Conservation (phyloP, 2,113 vertebrate species). For the Mirounga angustirostris region DNA sequence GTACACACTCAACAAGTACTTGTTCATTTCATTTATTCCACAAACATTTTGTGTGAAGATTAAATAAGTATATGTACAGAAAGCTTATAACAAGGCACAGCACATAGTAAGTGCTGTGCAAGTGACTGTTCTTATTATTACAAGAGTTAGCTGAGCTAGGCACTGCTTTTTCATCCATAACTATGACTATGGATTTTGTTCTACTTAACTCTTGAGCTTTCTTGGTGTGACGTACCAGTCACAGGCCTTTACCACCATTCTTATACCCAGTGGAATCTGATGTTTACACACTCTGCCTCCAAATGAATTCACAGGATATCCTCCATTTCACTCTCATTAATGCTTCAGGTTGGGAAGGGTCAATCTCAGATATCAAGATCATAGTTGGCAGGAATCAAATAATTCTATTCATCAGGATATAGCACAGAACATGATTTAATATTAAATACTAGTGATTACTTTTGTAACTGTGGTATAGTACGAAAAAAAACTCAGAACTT, state of each 20-base stretch:
- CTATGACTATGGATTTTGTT: not conserved
- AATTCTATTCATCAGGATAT: conserved; percentile 3
- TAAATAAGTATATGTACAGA: not conserved
- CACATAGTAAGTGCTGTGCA: not conserved
- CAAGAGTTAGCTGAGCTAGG: not conserved
- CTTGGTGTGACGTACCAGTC: not conserved
- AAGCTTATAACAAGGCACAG: not conserved
- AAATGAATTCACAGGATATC: not conserved
- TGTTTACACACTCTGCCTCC: not conserved
- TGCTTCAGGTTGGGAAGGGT: not conserved
- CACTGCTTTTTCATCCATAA: not conserved
- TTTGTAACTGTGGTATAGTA: not conserved
- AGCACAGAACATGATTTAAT: conserved; percentile 5
- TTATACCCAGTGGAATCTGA: not conserved
- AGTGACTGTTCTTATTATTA: not conserved
- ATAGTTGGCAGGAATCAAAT: not conserved
- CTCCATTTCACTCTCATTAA: not conserved
- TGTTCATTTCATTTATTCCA: conserved; percentile 29
- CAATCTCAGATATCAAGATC: not conserved
- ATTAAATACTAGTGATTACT: not conserved
- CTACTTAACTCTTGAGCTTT: not conserved
- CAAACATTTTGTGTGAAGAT: not conserved
- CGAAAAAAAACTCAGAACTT: not conserved
- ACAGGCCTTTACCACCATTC: not conserved
- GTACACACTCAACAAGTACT: not conserved